Evolutionary conservation across 2,797 vertebrate species (phyloP).

Genomic region (Cirrhinus molitorella): DNA sequence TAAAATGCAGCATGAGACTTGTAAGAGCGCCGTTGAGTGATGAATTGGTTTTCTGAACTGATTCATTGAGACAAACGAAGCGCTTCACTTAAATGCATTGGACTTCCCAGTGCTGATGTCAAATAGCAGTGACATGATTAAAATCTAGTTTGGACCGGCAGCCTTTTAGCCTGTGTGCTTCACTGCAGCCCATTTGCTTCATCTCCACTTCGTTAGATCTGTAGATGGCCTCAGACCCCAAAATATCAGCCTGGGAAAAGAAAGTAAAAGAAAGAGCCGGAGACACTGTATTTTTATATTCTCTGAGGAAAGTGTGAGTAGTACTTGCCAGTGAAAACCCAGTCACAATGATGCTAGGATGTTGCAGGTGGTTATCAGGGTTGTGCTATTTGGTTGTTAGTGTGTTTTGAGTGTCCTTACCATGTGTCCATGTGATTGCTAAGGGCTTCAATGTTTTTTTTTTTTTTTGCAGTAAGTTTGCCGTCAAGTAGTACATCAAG

Average conservation of each 20-base stretch:
- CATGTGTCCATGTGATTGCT: background rate
- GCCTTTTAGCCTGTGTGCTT: constrained; percentile 39
- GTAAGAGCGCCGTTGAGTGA: background rate
- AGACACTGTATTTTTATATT: background rate
- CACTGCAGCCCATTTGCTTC: constrained; percentile 46
- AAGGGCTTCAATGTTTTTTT: background rate
- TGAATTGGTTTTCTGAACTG: background rate
- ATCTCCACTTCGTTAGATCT: constrained; percentile 45
- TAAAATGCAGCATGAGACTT: background rate
- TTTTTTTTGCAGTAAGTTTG: too few relatives aligned
- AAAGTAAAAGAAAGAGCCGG: background rate
- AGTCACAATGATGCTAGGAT: background rate
- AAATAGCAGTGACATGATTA: constrained; percentile 36
- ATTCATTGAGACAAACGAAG: constrained; percentile 20
- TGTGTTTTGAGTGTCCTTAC: background rate
- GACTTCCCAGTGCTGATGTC: constrained; percentile 14
- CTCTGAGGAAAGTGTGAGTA: background rate
- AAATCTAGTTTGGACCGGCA: constrained; percentile 42
- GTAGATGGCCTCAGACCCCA: constrained; percentile 24
- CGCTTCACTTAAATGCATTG: background rate
- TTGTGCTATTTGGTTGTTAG: background rate
- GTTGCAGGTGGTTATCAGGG: background rate
- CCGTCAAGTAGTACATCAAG: too few relatives aligned
- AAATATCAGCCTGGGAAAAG: constrained; percentile 30
- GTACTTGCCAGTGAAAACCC: background rate